Base-by-base conservation (phyloP, 2,113 vertebrate genomes). In the Elgaria multicarinata region DNA sequence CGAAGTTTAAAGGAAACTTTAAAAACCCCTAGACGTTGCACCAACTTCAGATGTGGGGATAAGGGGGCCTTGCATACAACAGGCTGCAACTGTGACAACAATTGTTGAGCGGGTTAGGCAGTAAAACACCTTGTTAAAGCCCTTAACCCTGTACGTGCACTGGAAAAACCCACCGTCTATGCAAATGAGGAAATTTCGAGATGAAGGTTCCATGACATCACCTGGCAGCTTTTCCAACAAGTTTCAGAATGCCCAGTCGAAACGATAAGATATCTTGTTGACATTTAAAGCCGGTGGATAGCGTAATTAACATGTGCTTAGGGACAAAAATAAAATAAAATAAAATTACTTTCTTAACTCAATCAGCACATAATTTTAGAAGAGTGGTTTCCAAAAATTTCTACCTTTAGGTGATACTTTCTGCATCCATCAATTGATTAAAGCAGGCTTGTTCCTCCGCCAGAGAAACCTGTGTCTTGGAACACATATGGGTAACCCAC, bases 111-210 rank as follows among this genome's bases (percentile, higher is more conserved):
- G 20, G 1, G 0, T 90, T 88, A 39, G 28, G 42, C 42, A 22
- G 55, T 90, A 75, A 93, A 95, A 91, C 76, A 90, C 22, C 3
- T 64, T 93, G 89, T 91, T 91, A 93, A 93, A 94, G 85, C 4
- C n/a, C 44, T 92, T 77, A 62, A 58, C 85, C 88, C 87, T 72
- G 18, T 91, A 86, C 92, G 22, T 13, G 33, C 53, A 39, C 75
- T 92, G 90, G 90, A 83, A 55, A 31, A 74, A 55, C 91, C n/a
- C 75, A 55, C 72, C 71, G 78, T 42, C 50, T n/a, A 86, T 42
- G 36, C 77, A 81, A 58, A 81, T 71, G 13, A 42, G 46, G 26
- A 42, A 31, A 18, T 39, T 36, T 53, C 36, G 20, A 64, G 36
- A 39, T 44, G 85, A 66, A 66, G 28, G 12, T 64, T 44, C 55